phyloP scores from a whole-genome alignment of 2,888 invertebrate genomes.

The Brenthis daphne region DNA sequence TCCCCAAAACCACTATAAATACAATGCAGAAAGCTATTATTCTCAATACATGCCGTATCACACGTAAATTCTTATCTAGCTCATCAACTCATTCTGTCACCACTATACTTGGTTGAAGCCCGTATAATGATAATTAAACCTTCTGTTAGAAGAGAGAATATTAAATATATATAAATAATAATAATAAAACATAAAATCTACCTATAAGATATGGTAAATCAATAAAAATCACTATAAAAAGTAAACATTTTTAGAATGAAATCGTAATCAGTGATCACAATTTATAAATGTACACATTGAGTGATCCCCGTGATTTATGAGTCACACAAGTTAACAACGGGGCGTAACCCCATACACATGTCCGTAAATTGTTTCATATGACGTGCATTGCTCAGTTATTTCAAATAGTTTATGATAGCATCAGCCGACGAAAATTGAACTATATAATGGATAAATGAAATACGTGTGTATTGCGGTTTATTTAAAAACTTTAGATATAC shows the following conservation, averaged over 20 bases:
- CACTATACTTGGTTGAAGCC: too few relatives aligned
- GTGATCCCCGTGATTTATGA: constrained; percentile 44
- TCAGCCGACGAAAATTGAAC: constrained; percentile 26
- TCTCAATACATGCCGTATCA: too few relatives aligned
- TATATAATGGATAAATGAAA: neutral
- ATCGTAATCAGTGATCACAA: constrained; percentile 47
- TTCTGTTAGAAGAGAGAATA: too few relatives aligned
- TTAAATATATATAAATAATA: too few relatives aligned
- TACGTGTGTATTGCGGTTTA: neutral
- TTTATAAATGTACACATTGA: constrained; percentile 49
- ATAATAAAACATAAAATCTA: too few relatives aligned
- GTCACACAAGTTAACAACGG: constrained; percentile 57
- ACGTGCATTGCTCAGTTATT: constrained; percentile 28
- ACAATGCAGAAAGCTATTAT: too few relatives aligned
- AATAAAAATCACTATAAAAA: too few relatives aligned
- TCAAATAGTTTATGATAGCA: constrained; percentile 30
- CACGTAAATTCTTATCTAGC: too few relatives aligned
- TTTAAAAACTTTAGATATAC: neutral
- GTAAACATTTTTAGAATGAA: neutral
- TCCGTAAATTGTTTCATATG: constrained; percentile 66
- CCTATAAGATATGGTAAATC: too few relatives aligned
- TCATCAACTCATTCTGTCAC: too few relatives aligned
- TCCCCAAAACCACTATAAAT: too few relatives aligned
- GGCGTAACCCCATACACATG: constrained; percentile 55
- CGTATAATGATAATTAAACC: too few relatives aligned